Evolutionary conservation across 2,888 invertebrate species (phyloP).

Genomic region (Meliscaeva auricollis): DNA sequence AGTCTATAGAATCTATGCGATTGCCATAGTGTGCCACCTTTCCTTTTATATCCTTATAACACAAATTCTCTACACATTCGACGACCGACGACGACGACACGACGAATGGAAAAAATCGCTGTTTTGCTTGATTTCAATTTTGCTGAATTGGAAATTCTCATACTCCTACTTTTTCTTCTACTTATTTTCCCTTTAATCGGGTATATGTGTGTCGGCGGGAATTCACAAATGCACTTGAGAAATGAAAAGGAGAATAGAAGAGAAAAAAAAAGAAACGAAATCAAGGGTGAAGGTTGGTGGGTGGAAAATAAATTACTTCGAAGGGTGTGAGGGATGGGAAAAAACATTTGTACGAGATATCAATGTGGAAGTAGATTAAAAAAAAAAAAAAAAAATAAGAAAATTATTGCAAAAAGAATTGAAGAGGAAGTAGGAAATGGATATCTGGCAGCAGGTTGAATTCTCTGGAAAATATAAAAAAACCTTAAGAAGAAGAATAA

Average conservation of each 20-base stretch:
- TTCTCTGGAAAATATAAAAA: not conserved
- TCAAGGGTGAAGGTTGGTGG: slow-evolving; percentile 3
- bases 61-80: slow-evolving; percentile 46
- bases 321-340: not conserved
- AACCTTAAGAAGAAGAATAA: not conserved
- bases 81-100: too few relatives aligned
- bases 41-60: slow-evolving; percentile 20
- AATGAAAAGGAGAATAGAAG: not conserved
- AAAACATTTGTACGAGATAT: slow-evolving; percentile 43
- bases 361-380: slow-evolving; percentile 60
- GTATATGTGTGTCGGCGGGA: slow-evolving; percentile 7
- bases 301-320: slow-evolving; percentile 63
- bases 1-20: too few relatives aligned
- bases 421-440: slow-evolving; percentile 37
- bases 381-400: slow-evolving; percentile 55
- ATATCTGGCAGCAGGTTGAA: slow-evolving; percentile 30
- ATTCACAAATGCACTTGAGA: slow-evolving; percentile 66
- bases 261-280: not conserved
- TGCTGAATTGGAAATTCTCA: slow-evolving; percentile 61
- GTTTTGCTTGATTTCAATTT: slow-evolving; percentile 76
- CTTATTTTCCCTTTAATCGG: not conserved
- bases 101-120: slow-evolving; percentile 58
- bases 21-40: slow-evolving; percentile 23
- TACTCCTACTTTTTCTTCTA: not conserved
- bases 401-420: slow-evolving; percentile 66